Evolutionary conservation across 2,797 vertebrate species (phyloP), one percentile per base, ranked within the genome.

Genomic region (Sebastes ruberrimus): DNA sequence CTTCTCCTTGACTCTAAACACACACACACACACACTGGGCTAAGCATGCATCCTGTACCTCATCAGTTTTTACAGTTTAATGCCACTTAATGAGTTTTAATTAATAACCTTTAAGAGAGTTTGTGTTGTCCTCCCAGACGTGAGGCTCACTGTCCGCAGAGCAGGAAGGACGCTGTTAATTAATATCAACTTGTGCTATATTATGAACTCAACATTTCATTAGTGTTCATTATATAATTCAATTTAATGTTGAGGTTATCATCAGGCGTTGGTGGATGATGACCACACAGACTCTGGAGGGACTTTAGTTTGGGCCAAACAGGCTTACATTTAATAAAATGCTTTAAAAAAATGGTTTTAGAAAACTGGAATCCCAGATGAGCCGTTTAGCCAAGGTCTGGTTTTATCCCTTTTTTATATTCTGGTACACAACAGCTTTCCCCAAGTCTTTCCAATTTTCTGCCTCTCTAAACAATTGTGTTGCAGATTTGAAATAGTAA

Each of bases 121-220:
- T 60, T 68, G 66, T 71, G 59, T 81, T 28, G 62, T 87, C 71
- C 57, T 88, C 65, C 71, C 74, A 74, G 86, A 83, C 4, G 3
- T 57, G 70, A 81, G 5, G 1, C 61, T 23, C 4, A 7, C 59
- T 28, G 59, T 76, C 71, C 5, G 1, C 73, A 53, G 66, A 77
- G 42, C 84, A 86, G 86, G 82, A 89, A 89, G 82, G 78, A 84
- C 18, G 11, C 32, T 5, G 23, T 74, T 82, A 87, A 88, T 89
- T 85, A 77, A 74, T 55, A 78, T 78, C 80, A 79, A n/a, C 60
- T 71, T 69, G 20, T 53, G 49, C 0, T n/a, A 53, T 53, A 55
- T 59, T 59, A 81, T 62, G 33, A 76, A 70, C 68, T 83, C 69
- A 22, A 86, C 60, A 55, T 84, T 91, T 88, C 63, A 88, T 88